phyloP scores from a whole-genome alignment of 2,797 vertebrate genomes.

The Rhodeus uyekii region DNA sequence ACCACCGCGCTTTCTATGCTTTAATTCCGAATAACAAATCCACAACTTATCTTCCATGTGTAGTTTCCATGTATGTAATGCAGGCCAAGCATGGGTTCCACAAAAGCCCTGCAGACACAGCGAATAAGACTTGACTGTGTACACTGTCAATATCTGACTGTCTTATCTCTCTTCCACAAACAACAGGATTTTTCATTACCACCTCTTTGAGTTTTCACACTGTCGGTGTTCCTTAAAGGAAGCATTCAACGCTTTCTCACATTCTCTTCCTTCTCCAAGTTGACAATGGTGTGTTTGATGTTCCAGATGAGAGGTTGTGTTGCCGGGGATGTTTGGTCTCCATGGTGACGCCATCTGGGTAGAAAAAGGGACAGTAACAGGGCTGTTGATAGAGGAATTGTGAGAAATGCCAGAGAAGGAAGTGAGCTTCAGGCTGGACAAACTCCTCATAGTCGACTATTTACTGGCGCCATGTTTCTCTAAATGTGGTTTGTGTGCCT shows the following conservation, averaged over 20 bases:
- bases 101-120: not conserved
- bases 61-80: conserved; percentile 10
- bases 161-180: conserved; percentile 28
- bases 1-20: not conserved
- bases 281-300: conserved; percentile 45
- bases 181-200: conserved; percentile 29
- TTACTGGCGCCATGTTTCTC: conserved; percentile 28
- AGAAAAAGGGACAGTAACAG: conserved; percentile 45
- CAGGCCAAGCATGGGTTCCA: conserved; percentile 13
- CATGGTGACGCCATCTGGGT: conserved; percentile 49
- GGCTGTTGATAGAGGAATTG: conserved; percentile 50
- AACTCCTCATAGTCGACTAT: conserved; percentile 39
- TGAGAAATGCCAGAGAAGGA: conserved; percentile 39
- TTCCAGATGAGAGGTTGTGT: conserved; percentile 34
- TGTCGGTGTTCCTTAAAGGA: conserved; percentile 26
- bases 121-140: conserved; percentile 14
- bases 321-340: conserved; percentile 55
- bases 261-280: conserved; percentile 18
- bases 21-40: conserved; percentile 32
- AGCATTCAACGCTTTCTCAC: conserved; percentile 13
- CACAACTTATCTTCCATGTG: not conserved
- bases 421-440: conserved; percentile 48
- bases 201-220: conserved; percentile 11
- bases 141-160: conserved; percentile 6
- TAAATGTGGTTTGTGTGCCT: not conserved